Base-by-base conservation (phyloP, 2,113 vertebrate genomes). In the Panthera leo region DNA sequence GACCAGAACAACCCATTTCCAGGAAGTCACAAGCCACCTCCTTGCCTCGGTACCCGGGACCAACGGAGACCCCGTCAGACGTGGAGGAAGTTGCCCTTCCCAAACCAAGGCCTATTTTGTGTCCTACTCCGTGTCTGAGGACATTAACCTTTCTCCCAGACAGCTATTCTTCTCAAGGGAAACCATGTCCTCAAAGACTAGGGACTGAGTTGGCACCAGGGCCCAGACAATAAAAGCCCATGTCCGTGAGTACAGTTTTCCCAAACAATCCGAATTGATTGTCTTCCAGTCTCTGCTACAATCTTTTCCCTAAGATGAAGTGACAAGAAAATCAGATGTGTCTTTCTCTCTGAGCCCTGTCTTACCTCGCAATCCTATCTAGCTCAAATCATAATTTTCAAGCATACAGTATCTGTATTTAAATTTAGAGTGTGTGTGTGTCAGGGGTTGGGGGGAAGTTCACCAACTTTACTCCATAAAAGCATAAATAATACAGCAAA, bases 261-360 rank as follows among this genome's bases (percentile, higher is more conserved):
- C 73, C n/a, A 76, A 19, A 67, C 19, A 67, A 27, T n/a, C 48
- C 76, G 48, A 85, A 55, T 58, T 89, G 16, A 53, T 42, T 89
- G 16, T 71, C 45, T 91, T 55, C 48, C 14, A 18, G 2, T 70
- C 3, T 84, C 51, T 21, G 70, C 92, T 48, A 76, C 31, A 92
- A 68, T 78, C 53, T 88, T 89, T 94, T 71, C 95, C 95, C 36
- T 76, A 91, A 91, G 36, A 29, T 68, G 18, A 95, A 89, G 3
- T 65, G 73, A 86, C 75, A 68, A 70, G 80, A 89, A 89, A 85
- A 83, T 67, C 51, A 83, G 42, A 10, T 68, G 21, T 73, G 9
- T 29, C 88, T 51, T 88, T 91, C 39, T 73, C 21, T 75, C 58
- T 36, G 34, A 91, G 39, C 63, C 78, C 34, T 80, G 2, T 76